Evolutionary conservation across 2,113 vertebrate genomes (phyloP), one percentile per base, ranked within the genome.

Genomic region (Amblyopsis rosae): DNA sequence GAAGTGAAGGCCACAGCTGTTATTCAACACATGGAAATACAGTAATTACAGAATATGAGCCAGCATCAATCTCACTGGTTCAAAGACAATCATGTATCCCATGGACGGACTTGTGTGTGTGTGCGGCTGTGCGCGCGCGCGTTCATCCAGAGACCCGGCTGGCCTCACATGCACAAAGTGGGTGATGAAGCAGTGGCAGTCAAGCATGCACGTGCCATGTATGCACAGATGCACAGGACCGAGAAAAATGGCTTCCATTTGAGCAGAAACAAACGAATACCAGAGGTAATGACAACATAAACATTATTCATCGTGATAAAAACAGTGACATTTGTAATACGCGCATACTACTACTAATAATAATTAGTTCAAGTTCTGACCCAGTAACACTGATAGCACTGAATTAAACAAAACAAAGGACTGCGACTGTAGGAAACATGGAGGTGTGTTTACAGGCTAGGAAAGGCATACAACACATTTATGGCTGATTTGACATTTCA

Each of bases 381-480:
- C 62, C 62, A 50, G 82, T 95, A 95, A 95, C 94, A 96, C 94
- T 95, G 93, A 93, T 87, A 85, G 90, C 84, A 88, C 69, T 70
- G 67, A 74, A 85, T 82, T 75, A 75, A 74, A 76, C 4, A 62
- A 51, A 50, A 26, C 26, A 26, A 26, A 26, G 26, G 26, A 26
- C 26, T 26, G 26, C 26, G 26, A 26, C 26, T 26, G 26, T 26
- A 26, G 26, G 26, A 26, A 26, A 26, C 26, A 26, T 26, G 26
- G 26, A 26, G 26, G 26, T 26, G 26, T 26, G 26, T 26, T 26
- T 26, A 26, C 26, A 54, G 10, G 51, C 48, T 63, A 82, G 59
- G 16, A 15, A 51, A 68, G 33, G 54, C 55, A 35, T 41, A 54
- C 51, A 59, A 72, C 45, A 81, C 67, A 69, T 67, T 32, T 65